Evolutionary conservation across 2,888 invertebrate species (phyloP), one percentile per base, ranked within the genome.

Genomic region (Theodoxus fluviatilis): DNA sequence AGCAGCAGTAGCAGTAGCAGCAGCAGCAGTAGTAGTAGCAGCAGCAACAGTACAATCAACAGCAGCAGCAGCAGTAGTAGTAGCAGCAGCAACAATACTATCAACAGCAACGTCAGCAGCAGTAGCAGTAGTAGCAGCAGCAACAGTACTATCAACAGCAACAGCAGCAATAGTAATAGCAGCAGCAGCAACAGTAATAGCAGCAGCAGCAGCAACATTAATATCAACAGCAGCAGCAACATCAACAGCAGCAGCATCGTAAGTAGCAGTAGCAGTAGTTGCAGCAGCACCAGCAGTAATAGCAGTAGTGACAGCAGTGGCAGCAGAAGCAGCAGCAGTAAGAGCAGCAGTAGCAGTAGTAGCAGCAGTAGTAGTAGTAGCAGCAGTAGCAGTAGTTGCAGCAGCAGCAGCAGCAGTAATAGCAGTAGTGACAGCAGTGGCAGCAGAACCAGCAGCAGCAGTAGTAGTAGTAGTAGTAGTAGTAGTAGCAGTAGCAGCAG

Each of bases 391-490:
- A 69, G 69, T 66, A 69, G 69, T 3, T 66, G 69, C 15, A 69
- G 69, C n/a, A 66, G 64, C 40, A 69, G 69, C 66, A 65, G 63
- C n/a, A 67, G 31, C 9, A 37, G 63, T 65, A 66, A 63, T 65
- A 68, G 61, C 57, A 68, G 71, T 25, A 66, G 69, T 66, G 65
- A 64, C 65, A 69, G 69, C 43, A 66, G 69, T 43, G 43, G 69
- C 31, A 66, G 69, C 52, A 69, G 69, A 40, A 69, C 64, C 40
- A 69, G 64, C 43, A 69, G 69, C 35, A 69, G 69, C 38, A 38
- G 69, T 66, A 69, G 69, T 66, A 69, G 69, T 66, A 69, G 63
- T 66, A 66, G 69, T 38, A 66, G 69, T 66, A 69, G 69, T 40
- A 66, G 69, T 40, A 69, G 69, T 28, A 69, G 63, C 40, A 69